Conservation (phyloP, 2,113 vertebrate species). For the Crotalus tigris region DNA sequence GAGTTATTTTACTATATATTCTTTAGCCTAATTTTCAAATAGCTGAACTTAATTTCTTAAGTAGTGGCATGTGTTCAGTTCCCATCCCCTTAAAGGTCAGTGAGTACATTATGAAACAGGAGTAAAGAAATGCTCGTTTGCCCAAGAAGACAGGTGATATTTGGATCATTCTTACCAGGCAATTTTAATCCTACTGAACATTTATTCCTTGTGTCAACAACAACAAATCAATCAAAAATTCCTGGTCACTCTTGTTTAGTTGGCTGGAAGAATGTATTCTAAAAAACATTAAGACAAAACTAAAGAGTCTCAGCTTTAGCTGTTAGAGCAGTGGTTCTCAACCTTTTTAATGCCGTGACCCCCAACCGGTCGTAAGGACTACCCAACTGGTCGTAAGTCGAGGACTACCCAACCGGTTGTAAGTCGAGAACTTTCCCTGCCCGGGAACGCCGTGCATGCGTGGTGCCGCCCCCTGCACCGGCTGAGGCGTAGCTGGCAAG, state of each 20-base stretch:
- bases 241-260: conserved; percentile 40
- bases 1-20: background rate
- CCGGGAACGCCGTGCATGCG: too few relatives aligned
- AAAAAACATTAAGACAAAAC: conserved; percentile 14
- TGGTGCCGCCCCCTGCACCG: too few relatives aligned
- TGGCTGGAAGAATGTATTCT: conserved; percentile 37
- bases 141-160: conserved; percentile 59
- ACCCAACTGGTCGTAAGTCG: too few relatives aligned
- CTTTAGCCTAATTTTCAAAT: conserved; percentile 33
- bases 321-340: background rate
- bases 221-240: conserved; percentile 59
- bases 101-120: conserved; percentile 57
- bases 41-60: conserved; percentile 54
- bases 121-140: conserved; percentile 61
- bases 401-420: too few relatives aligned
- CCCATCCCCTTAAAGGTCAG: conserved; percentile 64
- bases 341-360: too few relatives aligned
- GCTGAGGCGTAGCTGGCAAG: too few relatives aligned
- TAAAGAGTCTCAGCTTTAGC: background rate
- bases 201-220: conserved; percentile 58
- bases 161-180: conserved; percentile 59
- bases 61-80: conserved; percentile 45
- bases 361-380: too few relatives aligned
- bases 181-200: conserved; percentile 64
- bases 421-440: too few relatives aligned